Base-by-base conservation (phyloP, 1,140 invertebrate species). In the Conopomorpha cramerella region DNA sequence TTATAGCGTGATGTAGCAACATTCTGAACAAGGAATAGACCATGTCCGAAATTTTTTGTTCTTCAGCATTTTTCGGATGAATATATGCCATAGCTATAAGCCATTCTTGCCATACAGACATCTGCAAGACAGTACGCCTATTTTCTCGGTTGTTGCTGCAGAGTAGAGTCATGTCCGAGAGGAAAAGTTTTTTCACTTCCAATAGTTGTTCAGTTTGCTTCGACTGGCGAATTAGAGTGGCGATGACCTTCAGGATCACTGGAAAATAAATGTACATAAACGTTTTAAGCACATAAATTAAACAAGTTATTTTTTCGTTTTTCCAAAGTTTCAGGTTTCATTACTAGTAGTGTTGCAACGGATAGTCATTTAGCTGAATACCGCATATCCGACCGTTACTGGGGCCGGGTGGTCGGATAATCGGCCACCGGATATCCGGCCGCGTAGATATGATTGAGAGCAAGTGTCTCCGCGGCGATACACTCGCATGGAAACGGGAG, bases 41-140 rank as follows among this genome's bases (percentile, higher is more conserved):
- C 91, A 99, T 96, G 56, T 98, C 96, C 0, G 93, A 96, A 30
- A 98, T 91, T 72, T 97, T 94, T 56, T 96, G 92, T 66, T 99
- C 93, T 60, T 98, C 94, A 1, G 88, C 86, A 54, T 91, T 96
- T 63, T 94, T 92, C 0, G 96, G 95, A 72, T 98, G 96, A 36
- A 99, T 96, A 65, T 98, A 98, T 15, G 96, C 93, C 87, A 99
- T 89, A 3, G 95, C 95, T 51, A 99, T 99, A 1, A 99, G 81
- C 97, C 97, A 99, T 64, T 99, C 96, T 79, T 99, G 97, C 97
- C 97, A 99, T 1, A 99, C 97, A 3, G 96, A 99, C 97, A 99
- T 99, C 79, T 99, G 97, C 8, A 99, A 81, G 1, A 99, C 93
- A 0, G 94, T 99, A 45, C 96, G 80, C 32, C 97, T 78, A 77